Evolutionary conservation across 2,797 vertebrate genomes (phyloP), one percentile per base, ranked within the genome.

Genomic region (Poeciliopsis presidionis): DNA sequence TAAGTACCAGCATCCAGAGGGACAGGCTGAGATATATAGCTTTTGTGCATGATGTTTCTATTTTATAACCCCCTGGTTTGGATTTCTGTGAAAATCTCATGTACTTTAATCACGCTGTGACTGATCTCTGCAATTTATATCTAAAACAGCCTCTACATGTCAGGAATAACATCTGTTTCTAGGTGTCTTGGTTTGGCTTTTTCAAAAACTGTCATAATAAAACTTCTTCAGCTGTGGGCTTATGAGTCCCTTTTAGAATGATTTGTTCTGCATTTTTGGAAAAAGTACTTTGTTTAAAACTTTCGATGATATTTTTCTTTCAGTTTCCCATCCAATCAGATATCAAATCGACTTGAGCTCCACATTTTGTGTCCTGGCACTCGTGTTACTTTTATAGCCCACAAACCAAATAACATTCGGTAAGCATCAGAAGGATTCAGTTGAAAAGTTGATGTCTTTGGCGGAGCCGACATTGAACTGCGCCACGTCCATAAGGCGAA

Each of bases 131-230:
- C 13, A 3, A 85, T 77, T 81, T 83, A 47, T 70, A 83, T 65
- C 85, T 75, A 73, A 87, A 91, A 81, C 88, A 85, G 28, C 83
- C 43, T 74, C 80, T 59, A 79, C 82, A 90, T 86, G 89, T 88
- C 81, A 28, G 59, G 16, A 85, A 55, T 74, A 47, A 78, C 90
- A 90, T 91, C 88, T 92, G 92, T 84, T 90, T 84, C 82, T 63
- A 20, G 43, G 70, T n/a, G 75, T 75, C 74, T 57, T 51, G 18
- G 41, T 18, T 76, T 74, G 57, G 7, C 51, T 43, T 78, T 78
- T 78, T 75, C 16, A n/a, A 33, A 81, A 81, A 63, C 65, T 72
- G 46, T 51, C 41, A 20, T 7, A 70, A 11, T 63, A 72, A 49
- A 81, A 73, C 73, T 43, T 85, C 18, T 71, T 74, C 72, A 73